A percentile compares a stretch with the other conserved stretches of the same genome.
Conservation (phyloP, 2,888 invertebrate genomes). For the Sphaeridia pumilis region DNA sequence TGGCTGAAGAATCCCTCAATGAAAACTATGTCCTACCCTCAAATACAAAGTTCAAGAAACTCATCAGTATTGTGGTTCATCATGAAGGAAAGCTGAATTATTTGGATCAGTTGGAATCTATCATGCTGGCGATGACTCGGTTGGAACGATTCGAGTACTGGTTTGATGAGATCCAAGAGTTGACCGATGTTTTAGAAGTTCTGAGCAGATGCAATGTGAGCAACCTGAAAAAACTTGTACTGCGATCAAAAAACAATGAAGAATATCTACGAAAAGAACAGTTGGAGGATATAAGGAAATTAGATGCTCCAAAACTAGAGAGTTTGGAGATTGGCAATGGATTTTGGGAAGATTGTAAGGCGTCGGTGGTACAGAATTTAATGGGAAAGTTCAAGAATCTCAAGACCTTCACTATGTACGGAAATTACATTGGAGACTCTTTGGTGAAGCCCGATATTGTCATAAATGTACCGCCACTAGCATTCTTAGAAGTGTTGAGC, state of each 20-base stretch:
- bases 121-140: slow-evolving; percentile 8
- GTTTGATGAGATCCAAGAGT: slow-evolving; percentile 13
- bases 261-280: slow-evolving; percentile 7
- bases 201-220: slow-evolving; percentile 7
- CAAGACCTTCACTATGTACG: slow-evolving; percentile 20
- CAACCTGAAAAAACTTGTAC: slow-evolving; percentile 7
- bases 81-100: slow-evolving; percentile 1
- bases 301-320: slow-evolving; percentile 1
- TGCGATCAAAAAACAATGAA: slow-evolving; percentile 11
- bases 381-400: slow-evolving; percentile 14
- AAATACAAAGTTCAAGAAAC: neutral
- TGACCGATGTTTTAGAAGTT: slow-evolving; percentile 2
- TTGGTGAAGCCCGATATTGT: slow-evolving; percentile 13
- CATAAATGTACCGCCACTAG: slow-evolving; percentile 20
- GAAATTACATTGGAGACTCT: slow-evolving; percentile 19
- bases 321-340: slow-evolving; percentile 23
- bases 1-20: neutral
- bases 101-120: neutral
- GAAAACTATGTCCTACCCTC: neutral
- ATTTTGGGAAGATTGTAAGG: slow-evolving; percentile 23
- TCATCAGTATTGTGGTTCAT: neutral
- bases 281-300: neutral
- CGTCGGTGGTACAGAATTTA: slow-evolving; percentile 14
- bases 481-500: slow-evolving; percentile 14
- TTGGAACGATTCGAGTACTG: slow-evolving; percentile 16